A percentile compares a stretch with the other conserved stretches of the same genome.
These are phyloP conservation scores for Oscheius sp. DNA, from an alignment of 2,888 invertebrate species.

Conservation along the genomic window DNA sequence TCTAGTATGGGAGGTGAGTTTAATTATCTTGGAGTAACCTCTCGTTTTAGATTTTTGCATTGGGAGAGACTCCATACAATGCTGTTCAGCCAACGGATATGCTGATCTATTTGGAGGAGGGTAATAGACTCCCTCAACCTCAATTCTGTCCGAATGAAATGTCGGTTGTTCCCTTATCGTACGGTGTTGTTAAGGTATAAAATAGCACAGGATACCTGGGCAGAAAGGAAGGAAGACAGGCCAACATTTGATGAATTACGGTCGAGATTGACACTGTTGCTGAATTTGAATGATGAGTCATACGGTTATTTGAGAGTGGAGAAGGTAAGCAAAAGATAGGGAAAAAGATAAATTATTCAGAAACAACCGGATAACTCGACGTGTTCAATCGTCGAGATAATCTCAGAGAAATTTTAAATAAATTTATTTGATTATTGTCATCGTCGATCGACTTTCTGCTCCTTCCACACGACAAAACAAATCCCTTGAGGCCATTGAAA, in stretches of 20 bases:
- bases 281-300: constrained; percentile 38
- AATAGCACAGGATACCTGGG: constrained; percentile 50
- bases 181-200: constrained; percentile 40
- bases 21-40: constrained; percentile 60
- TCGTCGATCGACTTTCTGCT: too few relatives aligned
- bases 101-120: constrained; percentile 50
- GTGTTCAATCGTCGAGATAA: background rate
- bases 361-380: background rate
- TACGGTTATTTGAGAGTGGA: constrained; percentile 35
- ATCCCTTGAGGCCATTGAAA: constrained; percentile 18
- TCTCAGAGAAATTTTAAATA: background rate
- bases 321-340: background rate
- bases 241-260: constrained; percentile 47
- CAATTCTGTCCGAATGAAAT: constrained; percentile 59
- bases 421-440: background rate
- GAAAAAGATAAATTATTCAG: background rate
- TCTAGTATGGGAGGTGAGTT: too few relatives aligned
- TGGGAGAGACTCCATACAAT: constrained; percentile 58
- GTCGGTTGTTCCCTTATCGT: constrained; percentile 31
- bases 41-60: constrained; percentile 57
- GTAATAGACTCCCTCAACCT: constrained; percentile 45
- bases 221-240: constrained; percentile 35
- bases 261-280: constrained; percentile 22
- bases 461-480: background rate
- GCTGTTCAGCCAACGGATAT: constrained; percentile 58